phyloP scores from a whole-genome alignment of 2,888 invertebrate genomes.

The Luperina testacea region DNA sequence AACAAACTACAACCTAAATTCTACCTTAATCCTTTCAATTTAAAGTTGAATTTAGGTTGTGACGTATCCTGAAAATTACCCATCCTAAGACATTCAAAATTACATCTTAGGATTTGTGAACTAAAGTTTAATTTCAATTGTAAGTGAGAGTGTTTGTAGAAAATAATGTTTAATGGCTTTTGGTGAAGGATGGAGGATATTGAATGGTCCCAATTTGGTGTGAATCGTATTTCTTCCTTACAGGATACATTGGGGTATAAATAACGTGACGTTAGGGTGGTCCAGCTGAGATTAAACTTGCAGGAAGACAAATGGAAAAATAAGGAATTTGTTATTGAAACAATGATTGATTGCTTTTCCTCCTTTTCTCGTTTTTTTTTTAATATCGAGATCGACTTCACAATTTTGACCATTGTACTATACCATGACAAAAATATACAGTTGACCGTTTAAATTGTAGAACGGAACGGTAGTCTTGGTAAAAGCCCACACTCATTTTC shows the following conservation, averaged over 20 bases:
- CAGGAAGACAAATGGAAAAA: slow-evolving; percentile 21
- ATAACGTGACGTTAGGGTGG: slow-evolving; percentile 29
- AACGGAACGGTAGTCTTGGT: background rate
- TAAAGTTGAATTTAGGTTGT: slow-evolving; percentile 6
- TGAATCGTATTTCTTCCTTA: slow-evolving; percentile 51
- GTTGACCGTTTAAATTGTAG: background rate
- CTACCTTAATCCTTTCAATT: fast-evolving
- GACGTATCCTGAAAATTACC: slow-evolving; percentile 36
- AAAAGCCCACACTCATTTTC: background rate
- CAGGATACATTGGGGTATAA: slow-evolving; percentile 41
- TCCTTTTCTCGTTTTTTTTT: background rate
- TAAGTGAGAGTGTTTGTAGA: slow-evolving; percentile 16
- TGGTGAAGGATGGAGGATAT: slow-evolving; percentile 46
- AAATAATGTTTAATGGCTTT: slow-evolving; percentile 37
- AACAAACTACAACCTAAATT: background rate
- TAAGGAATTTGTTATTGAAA: background rate
- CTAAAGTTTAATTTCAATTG: slow-evolving; percentile 30
- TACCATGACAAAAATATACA: no score
- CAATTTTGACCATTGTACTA: no score
- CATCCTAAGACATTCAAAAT: background rate
- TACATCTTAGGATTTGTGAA: fast-evolving
- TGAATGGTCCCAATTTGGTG: slow-evolving; percentile 49
- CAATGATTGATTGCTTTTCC: background rate
- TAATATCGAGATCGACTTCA: background rate
- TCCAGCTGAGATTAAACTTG: background rate